These are phyloP conservation scores for Micrasema longulum DNA, from an alignment of 1,140 invertebrate species.

Conservation along the genomic window DNA sequence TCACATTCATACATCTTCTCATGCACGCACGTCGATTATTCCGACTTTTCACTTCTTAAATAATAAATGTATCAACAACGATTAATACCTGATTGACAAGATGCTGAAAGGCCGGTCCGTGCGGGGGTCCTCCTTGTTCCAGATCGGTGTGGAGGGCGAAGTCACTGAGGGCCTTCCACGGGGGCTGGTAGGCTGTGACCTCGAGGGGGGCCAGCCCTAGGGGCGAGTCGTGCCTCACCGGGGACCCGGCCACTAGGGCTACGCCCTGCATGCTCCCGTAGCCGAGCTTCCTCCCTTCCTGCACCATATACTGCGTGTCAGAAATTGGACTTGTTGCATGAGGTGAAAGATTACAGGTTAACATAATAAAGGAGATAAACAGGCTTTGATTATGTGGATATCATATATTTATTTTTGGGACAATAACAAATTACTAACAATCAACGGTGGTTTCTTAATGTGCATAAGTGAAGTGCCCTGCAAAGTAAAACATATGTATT, in stretches of 20 bases:
- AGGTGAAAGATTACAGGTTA: neutral
- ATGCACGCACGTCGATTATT: no score
- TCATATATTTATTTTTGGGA: no score
- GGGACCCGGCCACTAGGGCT: constrained; percentile 95
- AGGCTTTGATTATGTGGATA: neutral
- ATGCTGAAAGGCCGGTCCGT: constrained; percentile 93
- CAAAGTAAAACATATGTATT: no score
- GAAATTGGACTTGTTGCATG: constrained; percentile 8
- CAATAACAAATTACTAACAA: no score
- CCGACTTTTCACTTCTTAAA: no score
- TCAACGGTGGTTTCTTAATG: no score
- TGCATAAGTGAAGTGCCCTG: no score
- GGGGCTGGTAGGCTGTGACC: constrained; percentile 96
- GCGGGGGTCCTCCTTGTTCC: constrained; percentile 77
- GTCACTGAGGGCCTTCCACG: constrained; percentile 96
- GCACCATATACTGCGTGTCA: constrained; percentile 57
- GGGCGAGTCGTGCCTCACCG: constrained; percentile 92
- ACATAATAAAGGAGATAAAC: neutral
- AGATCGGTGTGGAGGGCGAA: constrained; percentile 95
- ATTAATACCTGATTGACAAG: constrained; percentile 91
- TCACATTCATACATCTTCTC: no score
- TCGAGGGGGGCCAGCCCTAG: constrained; percentile 87
- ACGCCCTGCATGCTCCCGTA: constrained; percentile 95
- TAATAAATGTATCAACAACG: no score
- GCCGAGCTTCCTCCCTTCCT: constrained; percentile 93